Evolutionary conservation across 1,140 invertebrate genomes (phyloP), one percentile per base, ranked within the genome.

Genomic region (Dreissena rostriformis): DNA sequence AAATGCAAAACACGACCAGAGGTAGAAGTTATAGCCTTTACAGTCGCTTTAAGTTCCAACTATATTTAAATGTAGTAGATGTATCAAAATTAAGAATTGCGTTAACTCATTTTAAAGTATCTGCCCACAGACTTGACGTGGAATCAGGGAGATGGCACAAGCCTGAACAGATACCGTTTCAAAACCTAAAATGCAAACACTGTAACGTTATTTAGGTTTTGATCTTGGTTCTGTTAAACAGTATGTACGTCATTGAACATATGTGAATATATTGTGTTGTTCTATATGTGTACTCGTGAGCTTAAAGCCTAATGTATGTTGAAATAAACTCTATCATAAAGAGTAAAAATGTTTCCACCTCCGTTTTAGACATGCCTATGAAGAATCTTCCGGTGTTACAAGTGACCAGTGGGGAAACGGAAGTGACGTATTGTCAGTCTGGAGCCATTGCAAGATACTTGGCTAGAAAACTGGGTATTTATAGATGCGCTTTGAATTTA

Each of bases 401-500:
- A 24, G 55, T 68, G 15, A 78, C 14, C 2, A 51, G 29, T 17
- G 76, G 26, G 22, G 76, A 70, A 10, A 68, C 52, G 28, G 53
- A 15, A 22, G 12, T 26, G 22, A 68, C 22, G 12, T 68, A 67
- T 49, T 78, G 76, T n/a, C 76, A 78, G 65, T 78, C 76, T 7
- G 76, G 76, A 68, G 76, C 76, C 0, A 78, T 78, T 52, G 63
- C 76, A 15, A 78, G 68, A 78, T 78, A 78, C 66, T 28, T 78
- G 14, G 63, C 76, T 6, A 67, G 52, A 19, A 78, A 78, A 29
- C 51, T 66, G 67, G 76, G 76, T 78, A 68, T 39, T 39, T 39
- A 39, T 5, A 39, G 39, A 39, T 39, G 39, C 39, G 2, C 8
- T 39, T 39, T 8, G 2, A 39, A n/a, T n/a, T n/a, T 39, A 5